Evolutionary conservation across 2,888 invertebrate species (phyloP).

Genomic region (Drosophila incognita): DNA sequence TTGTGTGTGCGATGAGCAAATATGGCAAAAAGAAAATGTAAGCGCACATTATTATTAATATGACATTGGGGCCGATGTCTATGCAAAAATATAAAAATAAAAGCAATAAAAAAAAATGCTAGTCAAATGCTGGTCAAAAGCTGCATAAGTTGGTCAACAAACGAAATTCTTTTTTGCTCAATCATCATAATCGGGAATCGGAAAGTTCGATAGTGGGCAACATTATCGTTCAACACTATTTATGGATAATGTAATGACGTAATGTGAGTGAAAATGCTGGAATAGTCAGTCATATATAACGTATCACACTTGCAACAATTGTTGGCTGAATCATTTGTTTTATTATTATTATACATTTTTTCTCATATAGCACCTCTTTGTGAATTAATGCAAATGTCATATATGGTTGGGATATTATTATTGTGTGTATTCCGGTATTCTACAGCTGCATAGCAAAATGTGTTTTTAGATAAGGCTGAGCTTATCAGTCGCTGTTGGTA

Average conservation of each 20-base stretch:
- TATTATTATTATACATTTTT: background rate
- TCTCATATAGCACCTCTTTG: background rate
- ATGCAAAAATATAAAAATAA: constrained; percentile 46
- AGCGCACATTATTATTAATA: constrained; percentile 73
- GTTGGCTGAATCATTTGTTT: constrained; percentile 9
- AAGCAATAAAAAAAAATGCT: constrained; percentile 27
- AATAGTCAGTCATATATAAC: constrained; percentile 2
- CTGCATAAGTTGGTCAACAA: constrained; percentile 39
- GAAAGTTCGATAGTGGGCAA: constrained; percentile 42
- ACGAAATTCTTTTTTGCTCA: constrained; percentile 20
- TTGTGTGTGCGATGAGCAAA: constrained; percentile 55
- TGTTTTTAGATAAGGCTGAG: constrained; percentile 36
- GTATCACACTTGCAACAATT: constrained; percentile 5
- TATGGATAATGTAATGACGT: constrained; percentile 77
- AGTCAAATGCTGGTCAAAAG: constrained; percentile 18
- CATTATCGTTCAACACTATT: constrained; percentile 64
- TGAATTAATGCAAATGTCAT: constrained; percentile 22
- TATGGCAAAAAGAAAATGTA: constrained; percentile 73
- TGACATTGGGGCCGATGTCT: constrained; percentile 61
- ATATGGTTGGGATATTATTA: constrained; percentile 12
- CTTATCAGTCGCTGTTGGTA: constrained; percentile 37
- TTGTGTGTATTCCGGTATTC: background rate
- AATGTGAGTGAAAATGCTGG: constrained; percentile 48
- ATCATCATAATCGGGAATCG: constrained; percentile 44
- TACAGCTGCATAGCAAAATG: constrained; percentile 8